Percentiles rank a stretch among this genome's conserved stretches.
phyloP scores from a whole-genome alignment of 1,140 invertebrate genomes.

The Diachasmimorpha longicaudata region DNA sequence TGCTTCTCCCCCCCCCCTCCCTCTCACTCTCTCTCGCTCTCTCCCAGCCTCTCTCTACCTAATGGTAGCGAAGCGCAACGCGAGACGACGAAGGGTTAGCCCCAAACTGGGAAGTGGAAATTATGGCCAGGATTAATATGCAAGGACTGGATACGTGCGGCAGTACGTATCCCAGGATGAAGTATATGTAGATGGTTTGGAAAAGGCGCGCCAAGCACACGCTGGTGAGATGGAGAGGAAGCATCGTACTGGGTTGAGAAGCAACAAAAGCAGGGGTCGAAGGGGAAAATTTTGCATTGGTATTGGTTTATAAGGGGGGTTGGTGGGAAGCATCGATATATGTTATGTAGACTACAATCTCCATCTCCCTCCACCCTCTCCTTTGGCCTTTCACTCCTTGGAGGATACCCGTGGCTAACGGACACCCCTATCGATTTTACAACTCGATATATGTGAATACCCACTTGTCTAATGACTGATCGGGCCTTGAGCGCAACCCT shows the following conservation, averaged over 20 bases:
- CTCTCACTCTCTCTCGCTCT: constrained; percentile 38
- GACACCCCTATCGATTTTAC: constrained; percentile 65
- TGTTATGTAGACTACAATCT: constrained; percentile 30
- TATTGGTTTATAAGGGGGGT: constrained; percentile 24
- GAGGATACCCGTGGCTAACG: constrained; percentile 58
- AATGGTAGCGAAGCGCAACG: constrained; percentile 42
- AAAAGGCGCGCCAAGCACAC: constrained; percentile 1
- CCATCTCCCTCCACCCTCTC: constrained; percentile 15
- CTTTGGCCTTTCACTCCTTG: constrained; percentile 45
- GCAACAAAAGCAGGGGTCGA: constrained; percentile 59
- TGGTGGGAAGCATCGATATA: constrained; percentile 33
- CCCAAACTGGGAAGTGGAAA: constrained; percentile 64
- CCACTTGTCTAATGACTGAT: constrained; percentile 65
- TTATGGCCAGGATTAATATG: constrained; percentile 65
- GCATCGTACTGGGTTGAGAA: constrained; percentile 41
- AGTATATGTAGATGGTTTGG: constrained; percentile 22
- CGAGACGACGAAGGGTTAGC: constrained; percentile 57
- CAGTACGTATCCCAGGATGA: constrained; percentile 40
- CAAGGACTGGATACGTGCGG: constrained; percentile 63
- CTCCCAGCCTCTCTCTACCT: constrained; percentile 37
- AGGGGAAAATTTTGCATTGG: constrained; percentile 46
- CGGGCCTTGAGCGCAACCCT: constrained; percentile 58
- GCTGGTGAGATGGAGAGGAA: constrained; percentile 25
- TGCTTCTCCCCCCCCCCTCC: constrained; percentile 29
- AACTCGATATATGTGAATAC: constrained; percentile 64